phyloP scores from a whole-genome alignment of 2,797 vertebrate species.

The Enteromius unitaeniatus region DNA sequence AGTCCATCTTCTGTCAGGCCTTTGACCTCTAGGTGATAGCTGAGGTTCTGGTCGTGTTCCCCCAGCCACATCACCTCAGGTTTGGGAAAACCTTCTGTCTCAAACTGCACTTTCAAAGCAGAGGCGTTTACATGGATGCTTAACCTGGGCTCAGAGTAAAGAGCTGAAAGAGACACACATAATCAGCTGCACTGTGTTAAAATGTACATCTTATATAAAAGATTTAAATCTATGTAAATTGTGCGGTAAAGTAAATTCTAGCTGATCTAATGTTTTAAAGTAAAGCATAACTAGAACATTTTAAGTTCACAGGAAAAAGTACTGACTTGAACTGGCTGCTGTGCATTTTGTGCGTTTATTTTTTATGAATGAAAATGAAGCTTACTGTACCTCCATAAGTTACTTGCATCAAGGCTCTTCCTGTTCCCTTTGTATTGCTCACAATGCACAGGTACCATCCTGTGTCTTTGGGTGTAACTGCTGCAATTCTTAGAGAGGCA shows the following conservation, averaged over 20 bases:
- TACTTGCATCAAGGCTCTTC: slow-evolving; percentile 47
- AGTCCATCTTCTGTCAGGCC: slow-evolving; percentile 21
- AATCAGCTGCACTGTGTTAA: not conserved
- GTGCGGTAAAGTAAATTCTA: not conserved
- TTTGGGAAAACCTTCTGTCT: slow-evolving; percentile 58
- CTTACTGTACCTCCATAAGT: slow-evolving; percentile 61
- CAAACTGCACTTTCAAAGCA: slow-evolving; percentile 34
- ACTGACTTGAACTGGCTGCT: not conserved
- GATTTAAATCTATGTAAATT: not conserved
- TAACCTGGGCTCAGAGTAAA: slow-evolving; percentile 62
- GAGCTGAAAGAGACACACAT: slow-evolving; percentile 44
- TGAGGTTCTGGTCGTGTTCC: slow-evolving; percentile 34
- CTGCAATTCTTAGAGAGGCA: slow-evolving; percentile 57
- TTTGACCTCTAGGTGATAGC: slow-evolving; percentile 1
- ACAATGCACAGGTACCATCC: slow-evolving; percentile 63
- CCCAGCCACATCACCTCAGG: slow-evolving; percentile 57
- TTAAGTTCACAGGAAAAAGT: not conserved
- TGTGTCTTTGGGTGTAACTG: slow-evolving; percentile 44
- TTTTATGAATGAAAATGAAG: not conserved
- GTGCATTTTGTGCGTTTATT: not conserved
- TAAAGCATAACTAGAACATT: not conserved
- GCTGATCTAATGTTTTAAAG: not conserved
- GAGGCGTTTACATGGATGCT: slow-evolving; percentile 31
- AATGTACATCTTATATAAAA: not conserved
- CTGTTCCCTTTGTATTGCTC: slow-evolving; percentile 52